Evolutionary conservation across 2,797 vertebrate genomes (phyloP).

Genomic region (Macroramphosus scolopax): DNA sequence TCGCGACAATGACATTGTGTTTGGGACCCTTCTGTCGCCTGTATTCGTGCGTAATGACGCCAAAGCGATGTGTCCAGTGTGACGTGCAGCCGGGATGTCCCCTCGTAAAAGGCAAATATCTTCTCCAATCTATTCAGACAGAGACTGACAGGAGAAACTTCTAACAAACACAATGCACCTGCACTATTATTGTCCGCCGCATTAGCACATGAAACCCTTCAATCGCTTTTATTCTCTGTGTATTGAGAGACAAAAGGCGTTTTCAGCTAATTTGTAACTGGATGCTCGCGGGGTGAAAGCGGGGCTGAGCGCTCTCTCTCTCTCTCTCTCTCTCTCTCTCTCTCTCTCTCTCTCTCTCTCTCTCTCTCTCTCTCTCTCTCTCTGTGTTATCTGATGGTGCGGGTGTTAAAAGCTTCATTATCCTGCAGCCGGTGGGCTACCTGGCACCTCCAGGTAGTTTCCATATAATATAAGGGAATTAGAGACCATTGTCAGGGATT

Average conservation of each 20-base stretch:
- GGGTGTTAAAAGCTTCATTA: conserved; percentile 69
- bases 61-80: background rate
- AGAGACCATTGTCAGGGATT: conserved; percentile 55
- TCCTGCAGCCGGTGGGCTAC: conserved; percentile 61
- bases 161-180: conserved; percentile 59
- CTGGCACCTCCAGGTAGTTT: conserved; percentile 72
- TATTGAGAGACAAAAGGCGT: conserved; percentile 62
- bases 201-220: conserved; percentile 63
- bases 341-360: no score
- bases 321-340: no score
- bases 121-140: no score
- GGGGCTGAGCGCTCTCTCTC: no score
- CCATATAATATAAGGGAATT: conserved; percentile 70
- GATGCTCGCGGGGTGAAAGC: conserved; percentile 34
- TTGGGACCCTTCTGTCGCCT: background rate
- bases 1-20: conserved; percentile 47
- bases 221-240: conserved; percentile 41
- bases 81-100: no score
- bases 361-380: no score
- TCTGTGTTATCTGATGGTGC: conserved; percentile 56
- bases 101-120: no score
- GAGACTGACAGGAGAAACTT: conserved; percentile 33
- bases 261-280: conserved; percentile 56
- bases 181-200: conserved; percentile 29
- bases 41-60: conserved; percentile 46